Base-by-base conservation (phyloP, 2,888 invertebrate genomes). In the Drosophila paranaensis region DNA sequence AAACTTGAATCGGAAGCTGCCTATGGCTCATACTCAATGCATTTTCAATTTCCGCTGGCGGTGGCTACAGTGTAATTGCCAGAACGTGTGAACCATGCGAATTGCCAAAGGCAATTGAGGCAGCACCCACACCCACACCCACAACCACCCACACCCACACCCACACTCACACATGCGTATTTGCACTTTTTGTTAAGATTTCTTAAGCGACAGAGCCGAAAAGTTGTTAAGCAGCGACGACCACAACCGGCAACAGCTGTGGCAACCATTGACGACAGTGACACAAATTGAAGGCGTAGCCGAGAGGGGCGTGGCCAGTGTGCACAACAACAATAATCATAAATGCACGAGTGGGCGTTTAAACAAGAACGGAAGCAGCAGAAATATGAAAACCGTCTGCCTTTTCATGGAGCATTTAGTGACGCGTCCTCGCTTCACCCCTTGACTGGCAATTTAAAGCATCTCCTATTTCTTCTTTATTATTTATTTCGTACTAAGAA, bases 1-100 rank as follows among this genome's bases (percentile, higher is more conserved):
- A 80, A 79, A 76, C 80, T 71, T 79, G 58, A 77, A 45, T 64
- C 80, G 69, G 77, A 79, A 63, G 69, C 51, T 60, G 77, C 54
- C 76, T 69, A 64, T 51, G 69, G 66, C 65, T 50, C 69, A 64
- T 68, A 42, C 68, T 73, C 73, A 76, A 77, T 76, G 80, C 80
- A 79, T 78, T 79, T 78, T 76, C 78, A 76, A 79, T 78, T 78
- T 78, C 80, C 78, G 80, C 58, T 56, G 72, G 80, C 60, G 69
- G 80, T 60, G 66, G 77, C 62, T 74, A 53, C 58, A 53, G 77
- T 76, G 73, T 79, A 79, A 79, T 79, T 79, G 80, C 72, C 68
- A 73, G 64, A 61, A 79, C 80, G 80, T 79, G 77, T 62, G 46
- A 74, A 33, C 30, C 40, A 33, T 16, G 60, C 62, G 56, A 40